These are phyloP conservation scores for Ophthalmotilapia sp. DNA, from an alignment of 2,113 vertebrate genomes.

Conservation along the genomic window DNA sequence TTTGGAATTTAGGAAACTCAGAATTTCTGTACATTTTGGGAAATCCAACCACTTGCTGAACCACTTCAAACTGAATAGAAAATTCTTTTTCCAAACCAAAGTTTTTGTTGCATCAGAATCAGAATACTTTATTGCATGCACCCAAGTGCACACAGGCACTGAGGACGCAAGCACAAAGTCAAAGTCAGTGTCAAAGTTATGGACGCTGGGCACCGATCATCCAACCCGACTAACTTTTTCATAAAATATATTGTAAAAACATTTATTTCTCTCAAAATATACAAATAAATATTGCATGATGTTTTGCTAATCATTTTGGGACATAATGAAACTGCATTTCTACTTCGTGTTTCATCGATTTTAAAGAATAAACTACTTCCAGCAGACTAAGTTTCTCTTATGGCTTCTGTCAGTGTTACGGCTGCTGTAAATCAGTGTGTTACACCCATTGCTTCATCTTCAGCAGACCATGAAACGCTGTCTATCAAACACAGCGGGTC, in stretches of 20 bases:
- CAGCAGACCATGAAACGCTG: constrained; percentile 32
- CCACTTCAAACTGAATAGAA: not conserved
- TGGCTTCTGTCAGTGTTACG: not conserved
- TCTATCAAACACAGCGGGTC: constrained; percentile 52
- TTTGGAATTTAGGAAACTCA: not conserved
- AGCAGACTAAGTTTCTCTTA: not conserved
- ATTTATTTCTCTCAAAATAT: not conserved
- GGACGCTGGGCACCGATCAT: not conserved
- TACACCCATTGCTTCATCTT: constrained; percentile 21
- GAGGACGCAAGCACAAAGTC: not conserved
- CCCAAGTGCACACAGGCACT: not conserved
- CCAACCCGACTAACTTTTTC: not conserved
- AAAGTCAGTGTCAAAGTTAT: not conserved
- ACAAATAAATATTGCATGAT: not conserved
- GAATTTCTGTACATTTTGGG: not conserved
- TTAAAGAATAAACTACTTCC: not conserved
- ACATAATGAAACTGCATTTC: not conserved
- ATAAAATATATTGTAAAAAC: not conserved
- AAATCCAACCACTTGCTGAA: not conserved
- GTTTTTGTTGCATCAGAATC: not conserved
- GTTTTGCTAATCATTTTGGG: not conserved
- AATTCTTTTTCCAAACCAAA: not conserved
- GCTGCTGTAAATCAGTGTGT: constrained; percentile 36
- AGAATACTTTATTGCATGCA: too few relatives aligned
- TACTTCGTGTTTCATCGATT: not conserved